Evolutionary conservation across 1,140 invertebrate genomes (phyloP).

Genomic region (Scaptomyza pallida): DNA sequence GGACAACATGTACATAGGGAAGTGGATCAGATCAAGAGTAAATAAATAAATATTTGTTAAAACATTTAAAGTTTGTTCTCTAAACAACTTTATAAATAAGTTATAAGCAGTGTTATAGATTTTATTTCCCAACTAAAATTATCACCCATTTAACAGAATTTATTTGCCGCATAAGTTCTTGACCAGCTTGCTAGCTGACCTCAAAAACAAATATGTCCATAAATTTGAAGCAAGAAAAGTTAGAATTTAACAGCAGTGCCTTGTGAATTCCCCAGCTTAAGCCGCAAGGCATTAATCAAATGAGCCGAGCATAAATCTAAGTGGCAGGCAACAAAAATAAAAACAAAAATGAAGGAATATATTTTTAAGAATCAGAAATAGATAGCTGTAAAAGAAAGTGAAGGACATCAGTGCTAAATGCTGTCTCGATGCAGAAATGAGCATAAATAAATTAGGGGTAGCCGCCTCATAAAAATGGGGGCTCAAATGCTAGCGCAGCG

Average conservation of each 20-base stretch:
- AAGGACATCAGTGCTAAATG: constrained; percentile 31
- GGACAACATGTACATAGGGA: too few relatives aligned
- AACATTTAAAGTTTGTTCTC: too few relatives aligned
- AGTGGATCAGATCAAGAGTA: too few relatives aligned
- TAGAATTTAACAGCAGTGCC: constrained; percentile 52
- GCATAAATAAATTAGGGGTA: constrained; percentile 55
- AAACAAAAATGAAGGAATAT: too few relatives aligned
- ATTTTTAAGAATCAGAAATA: background rate
- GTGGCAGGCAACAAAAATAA: constrained; percentile 38
- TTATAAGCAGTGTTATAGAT: background rate
- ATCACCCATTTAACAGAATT: background rate
- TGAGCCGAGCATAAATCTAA: constrained; percentile 67
- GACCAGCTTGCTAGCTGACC: constrained; percentile 43
- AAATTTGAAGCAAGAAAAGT: constrained; percentile 44
- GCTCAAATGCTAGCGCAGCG: constrained; percentile 22
- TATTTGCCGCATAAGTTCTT: constrained; percentile 1
- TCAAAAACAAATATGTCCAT: constrained; percentile 54
- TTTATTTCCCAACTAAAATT: background rate
- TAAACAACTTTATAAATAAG: too few relatives aligned
- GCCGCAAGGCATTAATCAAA: constrained; percentile 61
- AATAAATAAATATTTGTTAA: too few relatives aligned
- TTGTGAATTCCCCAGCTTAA: constrained; percentile 45
- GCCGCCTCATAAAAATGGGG: constrained; percentile 42
- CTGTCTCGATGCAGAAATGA: constrained; percentile 48
- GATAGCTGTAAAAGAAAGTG: constrained; percentile 41